Evolutionary conservation across 1,140 invertebrate genomes (phyloP).

Genomic region (Sipha flava): DNA sequence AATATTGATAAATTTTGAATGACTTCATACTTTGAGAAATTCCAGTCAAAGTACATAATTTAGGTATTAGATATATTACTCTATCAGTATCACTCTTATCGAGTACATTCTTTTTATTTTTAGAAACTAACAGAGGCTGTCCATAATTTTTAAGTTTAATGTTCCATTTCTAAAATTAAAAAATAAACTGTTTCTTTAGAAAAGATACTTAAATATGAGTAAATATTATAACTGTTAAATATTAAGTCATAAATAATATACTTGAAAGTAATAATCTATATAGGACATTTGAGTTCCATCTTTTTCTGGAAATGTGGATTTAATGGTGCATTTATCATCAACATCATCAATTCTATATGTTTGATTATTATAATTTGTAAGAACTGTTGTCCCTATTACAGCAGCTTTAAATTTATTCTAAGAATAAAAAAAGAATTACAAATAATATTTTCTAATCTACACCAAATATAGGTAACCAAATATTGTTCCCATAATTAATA

Average conservation of each 20-base stretch:
- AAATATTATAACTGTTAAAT: too few species aligned
- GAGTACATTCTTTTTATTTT: not conserved
- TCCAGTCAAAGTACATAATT: conserved; percentile 74
- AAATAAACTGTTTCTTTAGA: not conserved
- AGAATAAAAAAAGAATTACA: not conserved
- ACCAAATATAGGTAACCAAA: not conserved
- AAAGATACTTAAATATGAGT: too few species aligned
- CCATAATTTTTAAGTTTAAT: not conserved
- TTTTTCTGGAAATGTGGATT: conserved; percentile 59
- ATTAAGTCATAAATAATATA: not conserved
- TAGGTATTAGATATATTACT: conserved; percentile 64
- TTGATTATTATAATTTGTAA: conserved; percentile 75
- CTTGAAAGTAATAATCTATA: not conserved
- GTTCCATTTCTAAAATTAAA: conserved; percentile 30
- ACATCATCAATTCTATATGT: conserved; percentile 76
- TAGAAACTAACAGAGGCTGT: conserved; percentile 33
- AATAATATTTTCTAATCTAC: not conserved
- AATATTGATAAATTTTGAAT: too few species aligned
- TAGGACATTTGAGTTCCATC: conserved; percentile 42
- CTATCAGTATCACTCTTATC: not conserved
- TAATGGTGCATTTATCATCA: conserved; percentile 45
- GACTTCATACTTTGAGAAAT: conserved; percentile 49
- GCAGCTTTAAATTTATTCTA: conserved; percentile 19
- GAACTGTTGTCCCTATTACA: conserved; percentile 48
- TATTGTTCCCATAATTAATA: too few species aligned